phyloP scores from a whole-genome alignment of 2,888 invertebrate genomes.

The Mesorhabditis sp. region DNA sequence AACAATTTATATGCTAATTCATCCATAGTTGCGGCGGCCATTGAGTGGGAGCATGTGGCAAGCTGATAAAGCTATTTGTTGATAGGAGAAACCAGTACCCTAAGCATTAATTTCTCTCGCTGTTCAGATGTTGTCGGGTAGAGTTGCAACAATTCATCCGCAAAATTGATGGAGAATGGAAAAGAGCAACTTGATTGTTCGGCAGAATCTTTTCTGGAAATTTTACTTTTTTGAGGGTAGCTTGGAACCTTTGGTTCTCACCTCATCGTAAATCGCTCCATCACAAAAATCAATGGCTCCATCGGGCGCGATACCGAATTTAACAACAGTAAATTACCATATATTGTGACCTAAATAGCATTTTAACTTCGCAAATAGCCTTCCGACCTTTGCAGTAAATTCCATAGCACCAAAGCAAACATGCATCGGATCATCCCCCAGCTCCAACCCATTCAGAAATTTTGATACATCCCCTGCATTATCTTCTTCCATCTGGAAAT shows the following conservation, averaged over 20 bases:
- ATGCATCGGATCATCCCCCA: conserved; percentile 5
- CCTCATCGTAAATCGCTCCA: conserved; percentile 40
- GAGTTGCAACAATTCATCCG: conserved; percentile 29
- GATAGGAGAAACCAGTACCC: conserved; percentile 25
- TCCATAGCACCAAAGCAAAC: conserved; percentile 22
- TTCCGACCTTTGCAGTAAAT: conserved; percentile 25
- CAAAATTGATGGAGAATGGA: conserved; percentile 17
- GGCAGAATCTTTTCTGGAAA: conserved; percentile 1
- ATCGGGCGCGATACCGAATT: conserved; percentile 23
- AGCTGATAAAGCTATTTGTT: conserved; percentile 23
- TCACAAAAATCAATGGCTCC: conserved; percentile 48
- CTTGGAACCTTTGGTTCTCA: conserved; percentile 17
- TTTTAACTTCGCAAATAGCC: conserved; percentile 2
- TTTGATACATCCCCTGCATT: conserved; percentile 55
- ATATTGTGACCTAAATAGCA: conserved; percentile 22
- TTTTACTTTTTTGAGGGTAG: neutral
- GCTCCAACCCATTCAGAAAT: conserved; percentile 20
- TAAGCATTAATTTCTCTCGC: conserved; percentile 50
- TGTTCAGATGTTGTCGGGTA: conserved; percentile 27
- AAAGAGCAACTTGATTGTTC: conserved; percentile 8
- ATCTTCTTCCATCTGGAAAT: conserved; percentile 51
- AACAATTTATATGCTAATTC: conserved; percentile 45
- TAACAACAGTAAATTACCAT: conserved; percentile 29
- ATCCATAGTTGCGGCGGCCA: conserved; percentile 52
- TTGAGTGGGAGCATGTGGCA: conserved; percentile 45